These are phyloP conservation scores for Labia minor DNA, from an alignment of 2,888 invertebrate genomes.

Conservation along the genomic window DNA sequence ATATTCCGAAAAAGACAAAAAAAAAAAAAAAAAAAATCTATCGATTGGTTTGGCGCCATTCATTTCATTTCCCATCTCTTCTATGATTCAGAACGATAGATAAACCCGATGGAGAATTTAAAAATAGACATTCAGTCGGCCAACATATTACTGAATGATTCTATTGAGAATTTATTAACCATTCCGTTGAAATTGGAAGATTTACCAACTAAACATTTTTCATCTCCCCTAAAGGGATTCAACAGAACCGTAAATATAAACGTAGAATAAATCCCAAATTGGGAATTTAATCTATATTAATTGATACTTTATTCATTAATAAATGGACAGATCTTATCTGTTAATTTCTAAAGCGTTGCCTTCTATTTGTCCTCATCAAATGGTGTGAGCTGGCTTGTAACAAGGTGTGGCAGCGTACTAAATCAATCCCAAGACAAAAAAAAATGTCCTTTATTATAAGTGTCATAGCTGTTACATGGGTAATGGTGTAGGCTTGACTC, in stretches of 20 bases:
- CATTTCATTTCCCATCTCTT: neutral
- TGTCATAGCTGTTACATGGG: conserved; percentile 13
- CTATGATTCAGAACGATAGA: neutral
- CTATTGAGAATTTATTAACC: neutral
- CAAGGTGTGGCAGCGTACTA: conserved; percentile 23
- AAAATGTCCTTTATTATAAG: conserved; percentile 13
- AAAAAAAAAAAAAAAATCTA: too few relatives aligned
- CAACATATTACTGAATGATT: neutral
- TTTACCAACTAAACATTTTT: neutral
- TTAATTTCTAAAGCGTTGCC: neutral
- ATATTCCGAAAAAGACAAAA: too few relatives aligned
- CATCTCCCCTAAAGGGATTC: too few relatives aligned
- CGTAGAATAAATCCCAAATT: neutral
- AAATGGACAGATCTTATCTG: conserved; percentile 7
- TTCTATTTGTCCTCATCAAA: conserved; percentile 8
- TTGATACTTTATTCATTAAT: conserved; percentile 9
- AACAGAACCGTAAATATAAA: too few relatives aligned
- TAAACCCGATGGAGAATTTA: neutral
- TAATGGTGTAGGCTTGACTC: conserved; percentile 13
- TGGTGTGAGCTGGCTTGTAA: neutral
- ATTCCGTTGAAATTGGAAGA: neutral
- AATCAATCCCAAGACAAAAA: conserved; percentile 21
- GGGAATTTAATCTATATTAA: neutral
- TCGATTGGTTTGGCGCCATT: neutral
- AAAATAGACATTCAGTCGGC: neutral